Evolutionary conservation across 2,797 vertebrate genomes (phyloP).

Genomic region (Apodemus agrarius): DNA sequence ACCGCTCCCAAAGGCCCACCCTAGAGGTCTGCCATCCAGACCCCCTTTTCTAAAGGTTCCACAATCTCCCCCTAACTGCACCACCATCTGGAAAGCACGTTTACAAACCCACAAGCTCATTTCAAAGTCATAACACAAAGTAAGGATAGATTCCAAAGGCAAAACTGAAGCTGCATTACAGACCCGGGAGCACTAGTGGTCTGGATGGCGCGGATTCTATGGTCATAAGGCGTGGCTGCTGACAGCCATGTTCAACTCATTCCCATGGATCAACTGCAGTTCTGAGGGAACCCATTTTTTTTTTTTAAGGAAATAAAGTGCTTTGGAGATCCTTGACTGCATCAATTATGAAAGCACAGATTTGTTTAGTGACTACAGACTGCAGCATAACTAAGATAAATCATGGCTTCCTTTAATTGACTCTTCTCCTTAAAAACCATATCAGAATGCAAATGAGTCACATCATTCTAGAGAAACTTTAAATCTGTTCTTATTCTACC

Average conservation of each 20-base stretch:
- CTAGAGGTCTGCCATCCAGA: neutral
- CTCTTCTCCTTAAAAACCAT: slow-evolving; percentile 48
- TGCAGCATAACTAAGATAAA: slow-evolving; percentile 28
- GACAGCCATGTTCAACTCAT: neutral
- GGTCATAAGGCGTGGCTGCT: neutral
- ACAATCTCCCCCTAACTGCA: neutral
- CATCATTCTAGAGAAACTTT: slow-evolving; percentile 46
- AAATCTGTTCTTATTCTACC: slow-evolving; percentile 51
- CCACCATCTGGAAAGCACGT: neutral
- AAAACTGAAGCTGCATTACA: slow-evolving; percentile 7
- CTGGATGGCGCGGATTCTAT: neutral
- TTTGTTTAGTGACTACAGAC: slow-evolving; percentile 40
- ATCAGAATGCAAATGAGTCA: slow-evolving; percentile 14
- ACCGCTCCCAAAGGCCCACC: neutral
- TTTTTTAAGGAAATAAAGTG: slow-evolving; percentile 28
- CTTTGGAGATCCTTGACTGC: neutral
- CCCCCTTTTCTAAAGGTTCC: neutral
- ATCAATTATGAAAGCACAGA: slow-evolving; percentile 18
- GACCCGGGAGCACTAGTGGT: neutral
- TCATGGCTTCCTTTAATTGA: slow-evolving; percentile 53
- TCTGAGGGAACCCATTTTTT: neutral
- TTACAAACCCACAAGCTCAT: neutral
- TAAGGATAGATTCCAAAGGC: slow-evolving; percentile 4
- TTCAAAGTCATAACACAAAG: neutral
- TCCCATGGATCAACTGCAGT: neutral